Evolutionary conservation across 1,140 invertebrate species (phyloP).

Genomic region (Drosophila sproati): DNA sequence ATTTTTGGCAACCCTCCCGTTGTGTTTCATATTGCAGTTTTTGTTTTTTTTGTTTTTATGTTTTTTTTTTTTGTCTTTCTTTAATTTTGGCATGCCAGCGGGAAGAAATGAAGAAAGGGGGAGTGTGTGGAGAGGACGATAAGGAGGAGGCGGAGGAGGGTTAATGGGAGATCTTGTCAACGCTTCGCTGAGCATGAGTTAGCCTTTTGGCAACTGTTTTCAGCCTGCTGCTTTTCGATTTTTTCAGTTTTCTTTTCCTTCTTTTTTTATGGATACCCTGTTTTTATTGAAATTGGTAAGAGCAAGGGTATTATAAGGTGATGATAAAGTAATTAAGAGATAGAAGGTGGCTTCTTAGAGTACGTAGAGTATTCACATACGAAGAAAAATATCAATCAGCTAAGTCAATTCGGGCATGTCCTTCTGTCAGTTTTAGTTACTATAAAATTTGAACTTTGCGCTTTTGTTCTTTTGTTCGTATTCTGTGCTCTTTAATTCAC

Average conservation of each 20-base stretch:
- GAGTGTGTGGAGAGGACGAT: background rate
- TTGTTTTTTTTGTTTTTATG: background rate
- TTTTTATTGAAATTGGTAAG: background rate
- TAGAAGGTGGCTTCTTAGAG: too few species aligned
- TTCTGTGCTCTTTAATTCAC: too few species aligned
- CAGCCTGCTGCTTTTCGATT: conserved; percentile 1
- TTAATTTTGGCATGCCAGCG: background rate
- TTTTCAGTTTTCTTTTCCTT: conserved; percentile 28
- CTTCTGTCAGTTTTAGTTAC: too few species aligned
- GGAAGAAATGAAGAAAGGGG: background rate
- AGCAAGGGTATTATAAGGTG: background rate
- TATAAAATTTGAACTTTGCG: too few species aligned
- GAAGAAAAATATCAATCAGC: too few species aligned
- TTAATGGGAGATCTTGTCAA: conserved; percentile 65
- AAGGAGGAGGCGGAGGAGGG: conserved; percentile 7
- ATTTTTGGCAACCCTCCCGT: conserved; percentile 80
- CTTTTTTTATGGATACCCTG: conserved; percentile 16
- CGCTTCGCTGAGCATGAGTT: conserved; percentile 64
- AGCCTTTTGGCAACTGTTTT: conserved; percentile 27
- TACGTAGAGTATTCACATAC: too few species aligned
- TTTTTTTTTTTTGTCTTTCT: background rate
- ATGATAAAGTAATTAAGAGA: too few species aligned
- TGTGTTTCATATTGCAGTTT: conserved; percentile 71
- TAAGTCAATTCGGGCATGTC: too few species aligned
- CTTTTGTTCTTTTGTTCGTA: too few species aligned